Conservation (phyloP, 2,888 invertebrate genomes). For the Synergus gifuensis region DNA sequence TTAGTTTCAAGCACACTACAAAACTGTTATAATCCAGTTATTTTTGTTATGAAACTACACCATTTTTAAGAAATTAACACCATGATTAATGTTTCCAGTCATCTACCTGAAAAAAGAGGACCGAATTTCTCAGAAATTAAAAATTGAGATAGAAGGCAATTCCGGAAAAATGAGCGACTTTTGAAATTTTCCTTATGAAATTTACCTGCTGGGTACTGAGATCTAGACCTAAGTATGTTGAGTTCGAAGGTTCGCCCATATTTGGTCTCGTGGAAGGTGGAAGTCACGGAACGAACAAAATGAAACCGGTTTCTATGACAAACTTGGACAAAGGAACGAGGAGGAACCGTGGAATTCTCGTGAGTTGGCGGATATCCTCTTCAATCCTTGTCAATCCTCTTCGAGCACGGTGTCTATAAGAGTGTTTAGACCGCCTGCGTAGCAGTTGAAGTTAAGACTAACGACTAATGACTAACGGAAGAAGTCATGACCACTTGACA, state of each 20-base stretch:
- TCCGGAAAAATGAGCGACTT: conserved; percentile 45
- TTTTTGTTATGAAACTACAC: not conserved
- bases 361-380: not conserved
- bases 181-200: not conserved
- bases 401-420: not conserved
- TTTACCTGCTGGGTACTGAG: conserved; percentile 92
- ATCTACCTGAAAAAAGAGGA: not conserved
- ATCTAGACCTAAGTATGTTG: conserved; percentile 89
- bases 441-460: not conserved
- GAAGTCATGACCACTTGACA: not conserved
- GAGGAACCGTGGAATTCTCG: conserved; percentile 3
- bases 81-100: not conserved
- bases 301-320: conserved; percentile 23
- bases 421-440: not conserved
- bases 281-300: conserved; percentile 5
- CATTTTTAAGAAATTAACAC: not conserved
- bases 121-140: not conserved
- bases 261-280: conserved; percentile 30
- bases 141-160: not conserved
- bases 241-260: conserved; percentile 68
- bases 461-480: not conserved
- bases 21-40: not conserved
- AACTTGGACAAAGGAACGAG: not conserved
- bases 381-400: not conserved
- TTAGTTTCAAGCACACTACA: not conserved